Evolutionary conservation across 2,797 vertebrate species (phyloP), one percentile per base, ranked within the genome.

Genomic region (Sebastes iracundus): DNA sequence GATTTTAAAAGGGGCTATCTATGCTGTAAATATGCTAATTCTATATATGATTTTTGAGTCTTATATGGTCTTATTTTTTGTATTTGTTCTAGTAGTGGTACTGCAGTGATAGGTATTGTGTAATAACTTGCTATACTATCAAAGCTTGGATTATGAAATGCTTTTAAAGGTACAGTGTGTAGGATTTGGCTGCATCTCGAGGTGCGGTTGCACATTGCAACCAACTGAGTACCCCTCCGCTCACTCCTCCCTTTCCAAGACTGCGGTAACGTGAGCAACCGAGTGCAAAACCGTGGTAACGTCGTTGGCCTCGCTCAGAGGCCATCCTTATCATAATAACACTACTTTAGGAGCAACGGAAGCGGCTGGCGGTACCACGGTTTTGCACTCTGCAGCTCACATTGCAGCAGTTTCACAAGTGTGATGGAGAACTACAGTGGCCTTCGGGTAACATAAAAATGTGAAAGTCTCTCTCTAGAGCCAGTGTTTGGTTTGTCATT

Each of bases 131-230:
- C 46, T 52, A 28, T 74, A 32, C 12, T 55, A 2, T 77, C 64
- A 77, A 71, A 80, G 30, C 22, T 71, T 82, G 52, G 9, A 75
- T 72, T 27, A 78, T 33, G 20, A 79, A 89, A 92, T 94, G 94
- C 92, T 93, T 93, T 93, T 90, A 81, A 71, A 46, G 69, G 9
- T 71, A n/a, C 52, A 53, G 46, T 52, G 46, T 9, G 46, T 52
- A 52, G 46, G 46, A 52, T 52, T 52, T 52, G 18, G 46, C 7
- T 4, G 46, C 18, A 52, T 52, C 46, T 52, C 0, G 46, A 20
- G 46, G 46, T n/a, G 46, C 0, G 46, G 8, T n/a, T 52, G 46
- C 46, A 52, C 0, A 52, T n/a, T 52, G 46, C 46, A 52, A 52
- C 46, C 46, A 52, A 52, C 7, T 52, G 46, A 52, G 46, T n/a